phyloP scores from a whole-genome alignment of 2,888 invertebrate species.

The Lithosia quadra region DNA sequence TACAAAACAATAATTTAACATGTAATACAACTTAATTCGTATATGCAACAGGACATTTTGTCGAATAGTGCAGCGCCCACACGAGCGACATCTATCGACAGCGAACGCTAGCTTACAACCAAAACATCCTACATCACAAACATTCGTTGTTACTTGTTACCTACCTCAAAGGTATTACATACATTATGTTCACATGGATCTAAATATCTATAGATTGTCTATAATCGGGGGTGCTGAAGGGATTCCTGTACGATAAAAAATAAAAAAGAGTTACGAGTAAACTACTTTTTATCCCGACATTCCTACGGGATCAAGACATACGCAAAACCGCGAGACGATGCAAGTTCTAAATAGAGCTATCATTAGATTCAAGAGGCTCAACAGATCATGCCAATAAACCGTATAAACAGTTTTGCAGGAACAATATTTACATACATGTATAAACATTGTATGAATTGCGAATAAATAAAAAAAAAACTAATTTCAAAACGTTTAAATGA shows the following conservation, averaged over 20 bases:
- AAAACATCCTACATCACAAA: not conserved
- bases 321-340: not conserved
- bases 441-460: too few relatives aligned
- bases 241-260: too few relatives aligned
- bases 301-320: not conserved
- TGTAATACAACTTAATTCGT: not conserved
- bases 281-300: not conserved
- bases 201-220: too few relatives aligned
- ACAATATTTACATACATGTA: too few relatives aligned
- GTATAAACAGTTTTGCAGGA: too few relatives aligned
- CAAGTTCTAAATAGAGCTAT: not conserved
- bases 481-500: too few relatives aligned
- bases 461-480: too few relatives aligned
- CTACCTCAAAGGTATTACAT: not conserved
- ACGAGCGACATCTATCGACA: not conserved
- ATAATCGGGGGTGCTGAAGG: too few relatives aligned
- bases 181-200: too few relatives aligned
- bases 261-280: not conserved
- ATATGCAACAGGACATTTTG: not conserved
- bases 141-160: too few relatives aligned
- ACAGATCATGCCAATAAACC: too few relatives aligned
- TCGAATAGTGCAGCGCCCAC: not conserved
- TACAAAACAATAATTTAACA: constrained; percentile 17
- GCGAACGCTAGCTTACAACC: not conserved
- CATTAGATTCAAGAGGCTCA: too few relatives aligned